A percentile compares a stretch with the other conserved stretches of the same genome.
These are phyloP conservation scores for Pipistrellus nathusii DNA, from an alignment of 2,797 vertebrate genomes.

Conservation along the genomic window DNA sequence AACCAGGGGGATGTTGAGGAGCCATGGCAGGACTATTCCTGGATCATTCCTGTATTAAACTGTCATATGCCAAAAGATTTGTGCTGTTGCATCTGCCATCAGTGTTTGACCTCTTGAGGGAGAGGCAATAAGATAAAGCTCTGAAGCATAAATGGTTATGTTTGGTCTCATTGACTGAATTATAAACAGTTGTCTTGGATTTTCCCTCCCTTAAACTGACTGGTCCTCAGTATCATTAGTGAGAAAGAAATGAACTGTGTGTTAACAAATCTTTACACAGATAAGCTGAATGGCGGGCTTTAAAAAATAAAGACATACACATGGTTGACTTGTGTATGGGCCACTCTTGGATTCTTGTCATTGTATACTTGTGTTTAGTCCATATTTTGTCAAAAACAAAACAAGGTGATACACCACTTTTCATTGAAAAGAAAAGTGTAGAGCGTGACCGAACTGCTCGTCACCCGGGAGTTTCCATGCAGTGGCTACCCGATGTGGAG, in stretches of 20 bases:
- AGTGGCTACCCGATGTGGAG: constrained; percentile 84
- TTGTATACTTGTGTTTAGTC: constrained; percentile 91
- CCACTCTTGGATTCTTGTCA: constrained; percentile 87
- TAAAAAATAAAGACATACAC: constrained; percentile 85
- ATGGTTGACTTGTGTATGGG: constrained; percentile 84
- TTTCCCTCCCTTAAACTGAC: constrained; percentile 78
- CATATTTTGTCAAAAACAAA: constrained; percentile 90
- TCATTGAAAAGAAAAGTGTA: constrained; percentile 88
- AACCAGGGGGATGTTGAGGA: constrained; percentile 46
- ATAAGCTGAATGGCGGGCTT: constrained; percentile 85
- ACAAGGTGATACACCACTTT: constrained; percentile 87
- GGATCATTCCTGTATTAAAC: constrained; percentile 90
- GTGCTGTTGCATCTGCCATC: constrained; percentile 89
- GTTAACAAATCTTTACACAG: constrained; percentile 80
- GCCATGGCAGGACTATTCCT: constrained; percentile 84
- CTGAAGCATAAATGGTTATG: constrained; percentile 77
- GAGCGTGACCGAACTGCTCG: constrained; percentile 86
- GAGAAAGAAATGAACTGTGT: constrained; percentile 82
- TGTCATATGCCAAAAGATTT: constrained; percentile 92
- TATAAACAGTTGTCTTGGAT: constrained; percentile 79
- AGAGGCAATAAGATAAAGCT: constrained; percentile 85
- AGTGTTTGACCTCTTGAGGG: constrained; percentile 87
- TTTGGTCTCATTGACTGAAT: constrained; percentile 81
- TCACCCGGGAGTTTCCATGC: constrained; percentile 87
- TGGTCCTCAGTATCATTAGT: constrained; percentile 81